Evolutionary conservation across 2,113 vertebrate genomes (phyloP).

Genomic region (Salvelinus sp.): DNA sequence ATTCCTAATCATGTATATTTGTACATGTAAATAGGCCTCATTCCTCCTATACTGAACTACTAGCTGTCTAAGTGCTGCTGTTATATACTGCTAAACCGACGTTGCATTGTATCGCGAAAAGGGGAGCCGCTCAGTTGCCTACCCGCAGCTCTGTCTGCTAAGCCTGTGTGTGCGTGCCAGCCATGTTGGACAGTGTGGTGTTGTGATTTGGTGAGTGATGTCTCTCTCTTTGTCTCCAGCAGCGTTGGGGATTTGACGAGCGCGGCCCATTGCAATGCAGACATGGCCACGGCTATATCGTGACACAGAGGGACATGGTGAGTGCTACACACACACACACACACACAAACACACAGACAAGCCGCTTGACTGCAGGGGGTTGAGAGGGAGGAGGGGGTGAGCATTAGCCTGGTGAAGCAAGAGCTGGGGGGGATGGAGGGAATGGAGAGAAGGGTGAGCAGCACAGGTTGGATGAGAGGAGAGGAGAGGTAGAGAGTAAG

Average conservation of each 20-base stretch:
- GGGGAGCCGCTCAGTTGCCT: no score
- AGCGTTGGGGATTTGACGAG: conserved; percentile 40
- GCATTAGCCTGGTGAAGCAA: conserved; percentile 12
- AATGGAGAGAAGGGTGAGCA: no score
- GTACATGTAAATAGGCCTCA: no score
- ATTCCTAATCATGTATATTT: no score
- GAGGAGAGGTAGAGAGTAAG: no score
- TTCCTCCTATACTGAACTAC: no score
- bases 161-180: neutral
- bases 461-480: no score
- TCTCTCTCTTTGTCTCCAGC: conserved; percentile 14
- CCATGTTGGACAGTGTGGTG: neutral
- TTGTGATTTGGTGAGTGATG: conserved; percentile 16
- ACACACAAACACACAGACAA: neutral
- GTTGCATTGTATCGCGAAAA: no score
- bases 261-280: conserved; percentile 47
- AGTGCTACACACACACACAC: conserved; percentile 24
- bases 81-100: no score
- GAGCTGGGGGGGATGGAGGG: no score
- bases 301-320: conserved; percentile 62
- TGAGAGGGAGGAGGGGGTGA: conserved; percentile 26
- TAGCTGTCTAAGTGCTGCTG: no score
- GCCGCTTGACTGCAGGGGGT: conserved; percentile 7
- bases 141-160: neutral
- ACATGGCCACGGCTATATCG: conserved; percentile 64